These are phyloP conservation scores for Leptodactylus fallax DNA, from an alignment of 2,797 vertebrate genomes.

Conservation along the genomic window DNA sequence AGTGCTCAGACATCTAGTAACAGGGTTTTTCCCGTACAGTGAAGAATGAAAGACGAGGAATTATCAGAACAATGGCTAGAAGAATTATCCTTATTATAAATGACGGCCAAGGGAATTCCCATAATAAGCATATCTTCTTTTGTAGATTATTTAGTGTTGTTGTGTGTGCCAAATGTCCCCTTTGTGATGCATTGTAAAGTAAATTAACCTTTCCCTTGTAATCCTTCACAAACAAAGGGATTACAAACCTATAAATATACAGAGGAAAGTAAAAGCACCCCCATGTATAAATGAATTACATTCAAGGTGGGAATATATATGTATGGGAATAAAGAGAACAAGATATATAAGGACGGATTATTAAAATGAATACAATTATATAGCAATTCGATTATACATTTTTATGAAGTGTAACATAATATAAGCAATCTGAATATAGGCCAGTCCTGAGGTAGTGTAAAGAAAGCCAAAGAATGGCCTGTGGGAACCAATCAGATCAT, in stretches of 20 bases:
- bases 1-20: not conserved
- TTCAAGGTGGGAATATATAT: not conserved
- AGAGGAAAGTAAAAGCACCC: not conserved
- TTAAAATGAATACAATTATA: no score
- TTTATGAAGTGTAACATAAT: no score
- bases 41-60: slow-evolving; percentile 17
- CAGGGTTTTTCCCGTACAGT: slow-evolving; percentile 18
- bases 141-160: slow-evolving; percentile 50
- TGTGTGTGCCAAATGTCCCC: slow-evolving; percentile 43
- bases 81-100: slow-evolving; percentile 54
- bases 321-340: no score
- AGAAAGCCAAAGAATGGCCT: not conserved
- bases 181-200: slow-evolving; percentile 50
- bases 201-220: slow-evolving; percentile 61
- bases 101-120: slow-evolving; percentile 47
- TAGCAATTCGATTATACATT: no score
- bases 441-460: no score
- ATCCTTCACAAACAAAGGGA: slow-evolving; percentile 55
- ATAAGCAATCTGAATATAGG: no score
- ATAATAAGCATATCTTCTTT: slow-evolving; percentile 56
- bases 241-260: slow-evolving; percentile 31
- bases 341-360: no score
- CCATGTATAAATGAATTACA: not conserved
- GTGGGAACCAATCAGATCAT: not conserved
- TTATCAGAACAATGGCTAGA: slow-evolving; percentile 41